A percentile compares a stretch with the other conserved stretches of the same genome.
These are phyloP conservation scores for Symphodus melops DNA, from an alignment of 2,113 vertebrate species.

Conservation along the genomic window DNA sequence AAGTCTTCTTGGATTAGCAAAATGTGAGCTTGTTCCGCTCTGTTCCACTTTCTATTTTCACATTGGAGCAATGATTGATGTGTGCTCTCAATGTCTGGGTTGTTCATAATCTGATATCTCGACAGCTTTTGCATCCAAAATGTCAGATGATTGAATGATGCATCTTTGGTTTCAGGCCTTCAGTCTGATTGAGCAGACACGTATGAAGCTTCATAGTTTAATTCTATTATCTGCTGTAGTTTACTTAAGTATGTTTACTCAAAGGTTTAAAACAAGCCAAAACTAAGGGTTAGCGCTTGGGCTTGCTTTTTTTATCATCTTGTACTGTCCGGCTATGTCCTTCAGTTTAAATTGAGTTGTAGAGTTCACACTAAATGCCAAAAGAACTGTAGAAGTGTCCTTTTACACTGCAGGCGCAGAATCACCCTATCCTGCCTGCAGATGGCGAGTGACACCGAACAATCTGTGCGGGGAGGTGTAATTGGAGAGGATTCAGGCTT, in stretches of 20 bases:
- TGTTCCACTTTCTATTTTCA: slow-evolving; percentile 68
- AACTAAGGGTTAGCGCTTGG: neutral
- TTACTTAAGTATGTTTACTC: slow-evolving; percentile 29
- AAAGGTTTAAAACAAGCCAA: slow-evolving; percentile 24
- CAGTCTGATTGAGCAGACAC: neutral
- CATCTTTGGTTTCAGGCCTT: slow-evolving; percentile 54
- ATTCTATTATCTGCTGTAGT: slow-evolving; percentile 37
- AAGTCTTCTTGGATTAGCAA: slow-evolving; percentile 54
- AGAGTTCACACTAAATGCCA: slow-evolving; percentile 39
- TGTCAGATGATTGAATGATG: slow-evolving; percentile 49
- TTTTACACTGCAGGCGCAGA: slow-evolving; percentile 80
- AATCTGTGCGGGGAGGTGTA: slow-evolving; percentile 82
- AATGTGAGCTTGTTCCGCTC: slow-evolving; percentile 43
- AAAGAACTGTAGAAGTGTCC: slow-evolving; percentile 68
- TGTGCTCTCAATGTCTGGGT: slow-evolving; percentile 7
- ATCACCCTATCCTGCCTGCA: slow-evolving; percentile 74
- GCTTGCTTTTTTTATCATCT: slow-evolving; percentile 30
- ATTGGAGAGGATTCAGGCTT: slow-evolving; percentile 80
- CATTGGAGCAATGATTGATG: slow-evolving; percentile 57
- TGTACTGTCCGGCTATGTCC: slow-evolving; percentile 18
- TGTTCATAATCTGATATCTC: slow-evolving; percentile 61
- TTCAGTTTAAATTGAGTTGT: slow-evolving; percentile 60
- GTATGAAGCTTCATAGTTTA: neutral
- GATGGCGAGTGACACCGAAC: slow-evolving; percentile 79
- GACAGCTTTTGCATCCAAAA: slow-evolving; percentile 51